Percentiles rank a stretch among this genome's conserved stretches.
Evolutionary conservation across 1,140 invertebrate genomes (phyloP).

Genomic region (Streblospio benedicti): DNA sequence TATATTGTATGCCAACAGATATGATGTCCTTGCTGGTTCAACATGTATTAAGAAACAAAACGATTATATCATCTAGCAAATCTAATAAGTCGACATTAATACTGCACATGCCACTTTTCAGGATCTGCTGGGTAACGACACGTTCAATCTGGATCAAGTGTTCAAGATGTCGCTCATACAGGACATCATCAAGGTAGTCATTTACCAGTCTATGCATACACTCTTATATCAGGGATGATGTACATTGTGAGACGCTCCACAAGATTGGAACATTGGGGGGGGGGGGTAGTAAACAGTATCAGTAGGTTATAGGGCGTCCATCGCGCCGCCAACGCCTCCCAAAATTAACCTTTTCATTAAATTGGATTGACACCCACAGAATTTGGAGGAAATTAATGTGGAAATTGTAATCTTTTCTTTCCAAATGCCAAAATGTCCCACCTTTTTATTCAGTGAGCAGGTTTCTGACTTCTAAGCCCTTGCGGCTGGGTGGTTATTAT

Average conservation of each 20-base stretch:
- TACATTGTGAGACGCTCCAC: too few relatives aligned
- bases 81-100: not conserved
- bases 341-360: not conserved
- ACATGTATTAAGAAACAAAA: not conserved
- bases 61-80: not conserved
- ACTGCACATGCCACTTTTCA: slow-evolving; percentile 45
- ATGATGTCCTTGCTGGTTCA: not conserved
- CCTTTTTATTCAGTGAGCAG: too few relatives aligned
- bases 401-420: too few relatives aligned
- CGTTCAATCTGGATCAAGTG: slow-evolving; percentile 79
- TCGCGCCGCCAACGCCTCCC: not conserved
- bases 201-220: too few relatives aligned
- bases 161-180: slow-evolving; percentile 84
- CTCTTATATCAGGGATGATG: not conserved
- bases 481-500: too few relatives aligned
- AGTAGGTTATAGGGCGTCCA: not conserved
- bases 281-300: not conserved
- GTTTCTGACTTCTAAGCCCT: too few relatives aligned
- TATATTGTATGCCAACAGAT: too few relatives aligned
- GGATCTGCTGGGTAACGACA: slow-evolving; percentile 83
- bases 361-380: too few relatives aligned
- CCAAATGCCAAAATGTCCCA: too few relatives aligned
- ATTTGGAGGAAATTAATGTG: too few relatives aligned
- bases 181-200: slow-evolving; percentile 56
- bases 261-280: not conserved